Percentiles rank a stretch among this genome's conserved stretches.
Conservation (phyloP, 2,888 invertebrate genomes). For the Drosophila sordidula region DNA sequence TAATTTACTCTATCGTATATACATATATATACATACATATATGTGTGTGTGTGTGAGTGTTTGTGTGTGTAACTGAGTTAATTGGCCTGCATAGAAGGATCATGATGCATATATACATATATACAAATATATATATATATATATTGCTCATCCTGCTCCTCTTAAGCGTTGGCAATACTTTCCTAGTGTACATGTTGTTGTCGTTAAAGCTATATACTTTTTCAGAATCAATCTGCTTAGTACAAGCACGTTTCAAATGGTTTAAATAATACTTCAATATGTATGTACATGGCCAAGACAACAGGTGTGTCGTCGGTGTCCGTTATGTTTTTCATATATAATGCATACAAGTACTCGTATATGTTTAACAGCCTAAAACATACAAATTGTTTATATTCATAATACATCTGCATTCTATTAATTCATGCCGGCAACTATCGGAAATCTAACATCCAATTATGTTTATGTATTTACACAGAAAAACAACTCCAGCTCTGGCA, state of each 20-base stretch:
- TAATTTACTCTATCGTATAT: constrained; percentile 59
- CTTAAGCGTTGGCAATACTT: constrained; percentile 41
- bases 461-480: constrained; percentile 54
- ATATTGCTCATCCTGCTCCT: background rate
- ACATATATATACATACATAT: constrained; percentile 60
- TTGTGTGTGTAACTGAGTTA: constrained; percentile 26
- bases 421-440: constrained; percentile 33
- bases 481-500: constrained; percentile 19
- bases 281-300: constrained; percentile 70
- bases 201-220: constrained; percentile 27
- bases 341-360: constrained; percentile 31
- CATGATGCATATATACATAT: background rate
- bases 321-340: constrained; percentile 11
- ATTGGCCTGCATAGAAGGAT: constrained; percentile 40
- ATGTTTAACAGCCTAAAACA: constrained; percentile 53
- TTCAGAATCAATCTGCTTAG: constrained; percentile 27
- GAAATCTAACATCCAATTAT: constrained; percentile 44
- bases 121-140: background rate
- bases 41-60: constrained; percentile 18
- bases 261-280: constrained; percentile 75
- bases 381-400: constrained; percentile 42
- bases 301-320: constrained; percentile 26
- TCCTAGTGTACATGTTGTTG: constrained; percentile 31
- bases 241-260: constrained; percentile 24
- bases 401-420: constrained; percentile 37